phyloP scores from a whole-genome alignment of 1,140 invertebrate species.

The Drosophila athabasca region DNA sequence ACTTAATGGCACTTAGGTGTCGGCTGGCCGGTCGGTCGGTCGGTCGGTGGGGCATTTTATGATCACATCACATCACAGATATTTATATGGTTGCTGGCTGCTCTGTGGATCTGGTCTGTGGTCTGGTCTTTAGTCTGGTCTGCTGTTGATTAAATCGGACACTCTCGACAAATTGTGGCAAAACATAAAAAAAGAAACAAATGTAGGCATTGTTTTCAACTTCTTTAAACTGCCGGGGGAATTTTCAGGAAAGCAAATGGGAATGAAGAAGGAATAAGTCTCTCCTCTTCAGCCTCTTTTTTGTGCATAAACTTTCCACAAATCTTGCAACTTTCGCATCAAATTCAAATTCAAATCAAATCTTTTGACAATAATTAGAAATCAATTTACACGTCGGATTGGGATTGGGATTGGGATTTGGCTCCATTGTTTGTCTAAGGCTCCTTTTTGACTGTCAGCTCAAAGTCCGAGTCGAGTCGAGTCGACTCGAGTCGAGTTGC shows the following conservation, averaged over 20 bases:
- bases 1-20: conserved; percentile 62
- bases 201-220: conserved; percentile 23
- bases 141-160: conserved; percentile 26
- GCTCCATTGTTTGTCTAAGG: conserved; percentile 62
- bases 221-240: background rate
- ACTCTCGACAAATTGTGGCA: conserved; percentile 24
- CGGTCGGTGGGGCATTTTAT: conserved; percentile 47
- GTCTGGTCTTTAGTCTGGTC: conserved; percentile 2
- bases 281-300: too few species aligned
- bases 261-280: background rate
- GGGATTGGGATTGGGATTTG: conserved; percentile 13
- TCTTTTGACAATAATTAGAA: conserved; percentile 62
- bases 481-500: background rate
- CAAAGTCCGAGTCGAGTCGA: conserved; percentile 41
- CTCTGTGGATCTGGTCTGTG: conserved; percentile 11
- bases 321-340: conserved; percentile 41
- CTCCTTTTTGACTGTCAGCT: conserved; percentile 69
- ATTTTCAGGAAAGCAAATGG: background rate
- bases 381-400: conserved; percentile 78
- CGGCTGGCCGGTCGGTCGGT: too few species aligned
- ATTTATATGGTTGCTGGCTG: conserved; percentile 13
- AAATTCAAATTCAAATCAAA: conserved; percentile 17
- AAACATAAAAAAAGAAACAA: conserved; percentile 4
- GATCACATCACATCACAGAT: conserved; percentile 4
- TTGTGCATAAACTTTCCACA: too few species aligned